Percentiles rank a stretch among this genome's conserved stretches.
Conservation (phyloP, 2,113 vertebrate genomes). For the Motacilla alba region DNA sequence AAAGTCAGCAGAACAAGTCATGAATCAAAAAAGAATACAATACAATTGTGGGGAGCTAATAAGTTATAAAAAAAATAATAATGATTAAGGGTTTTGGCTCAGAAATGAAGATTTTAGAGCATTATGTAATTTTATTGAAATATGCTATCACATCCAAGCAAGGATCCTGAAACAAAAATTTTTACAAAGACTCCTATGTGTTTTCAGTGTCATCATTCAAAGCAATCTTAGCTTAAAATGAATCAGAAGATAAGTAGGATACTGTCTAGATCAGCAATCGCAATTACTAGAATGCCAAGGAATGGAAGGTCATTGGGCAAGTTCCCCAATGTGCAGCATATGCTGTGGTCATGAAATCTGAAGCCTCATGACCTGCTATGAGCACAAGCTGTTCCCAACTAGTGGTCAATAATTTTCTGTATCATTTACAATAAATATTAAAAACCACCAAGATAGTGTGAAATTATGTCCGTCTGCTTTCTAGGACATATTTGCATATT, state of each 20-base stretch:
- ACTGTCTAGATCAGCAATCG: not conserved
- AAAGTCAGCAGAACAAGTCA: not conserved
- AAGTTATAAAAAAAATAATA: no score
- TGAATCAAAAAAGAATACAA: not conserved
- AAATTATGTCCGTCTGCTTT: not conserved
- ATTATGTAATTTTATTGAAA: not conserved
- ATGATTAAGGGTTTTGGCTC: not conserved
- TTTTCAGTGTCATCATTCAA: not conserved
- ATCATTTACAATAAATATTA: not conserved
- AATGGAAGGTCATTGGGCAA: not conserved
- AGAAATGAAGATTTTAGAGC: not conserved
- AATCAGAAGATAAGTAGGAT: not conserved
- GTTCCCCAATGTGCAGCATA: not conserved
- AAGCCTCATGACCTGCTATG: not conserved
- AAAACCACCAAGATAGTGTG: not conserved
- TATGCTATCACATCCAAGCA: not conserved
- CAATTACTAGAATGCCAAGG: not conserved
- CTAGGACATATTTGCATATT: not conserved
- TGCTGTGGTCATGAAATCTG: not conserved
- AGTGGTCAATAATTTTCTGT: not conserved
- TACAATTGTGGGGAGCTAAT: fast-evolving
- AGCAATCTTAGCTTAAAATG: not conserved
- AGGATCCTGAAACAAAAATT: not conserved
- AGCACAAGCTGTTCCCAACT: not conserved
- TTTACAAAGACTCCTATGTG: fast-evolving